phyloP scores from a whole-genome alignment of 2,888 invertebrate species.

The Emmelina monodactyla region DNA sequence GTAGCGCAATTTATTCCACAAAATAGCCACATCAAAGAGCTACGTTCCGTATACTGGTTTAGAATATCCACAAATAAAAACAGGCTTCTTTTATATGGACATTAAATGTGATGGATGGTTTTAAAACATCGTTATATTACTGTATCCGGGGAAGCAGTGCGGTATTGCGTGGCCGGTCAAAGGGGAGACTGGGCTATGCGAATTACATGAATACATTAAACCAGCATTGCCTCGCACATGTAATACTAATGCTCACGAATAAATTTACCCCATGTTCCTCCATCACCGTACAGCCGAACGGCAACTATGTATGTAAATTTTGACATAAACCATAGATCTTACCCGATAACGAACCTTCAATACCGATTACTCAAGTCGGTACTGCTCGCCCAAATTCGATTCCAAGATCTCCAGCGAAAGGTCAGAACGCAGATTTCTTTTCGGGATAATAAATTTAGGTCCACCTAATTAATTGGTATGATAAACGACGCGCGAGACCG shows the following conservation, averaged over 20 bases:
- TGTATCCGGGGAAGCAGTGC: conserved; percentile 55
- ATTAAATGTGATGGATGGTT: conserved; percentile 64
- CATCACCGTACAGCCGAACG: conserved; percentile 43
- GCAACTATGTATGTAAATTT: conserved; percentile 49
- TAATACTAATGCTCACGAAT: conserved; percentile 62
- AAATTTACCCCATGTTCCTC: conserved; percentile 59
- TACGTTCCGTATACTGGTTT: too few relatives aligned
- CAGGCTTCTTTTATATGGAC: conserved; percentile 57
- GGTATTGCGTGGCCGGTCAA: conserved; percentile 65
- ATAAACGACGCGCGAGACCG: conserved; percentile 55
- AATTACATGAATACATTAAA: conserved; percentile 67
- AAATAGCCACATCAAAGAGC: too few relatives aligned
- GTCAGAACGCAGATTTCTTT: too few relatives aligned
- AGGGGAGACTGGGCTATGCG: conserved; percentile 63
- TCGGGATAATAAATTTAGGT: too few relatives aligned
- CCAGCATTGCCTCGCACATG: conserved; percentile 55
- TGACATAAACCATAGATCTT: conserved; percentile 34
- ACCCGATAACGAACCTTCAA: conserved; percentile 27
- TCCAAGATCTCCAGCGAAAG: too few relatives aligned
- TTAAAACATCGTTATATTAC: conserved; percentile 65
- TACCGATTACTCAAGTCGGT: conserved; percentile 18
- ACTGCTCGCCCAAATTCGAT: conserved; percentile 8
- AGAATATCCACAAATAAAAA: conserved; percentile 29
- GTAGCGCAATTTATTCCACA: too few relatives aligned
- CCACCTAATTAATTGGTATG: conserved; percentile 32